Evolutionary conservation across 2,888 invertebrate genomes (phyloP).

Genomic region (Apocheima hispidaria): DNA sequence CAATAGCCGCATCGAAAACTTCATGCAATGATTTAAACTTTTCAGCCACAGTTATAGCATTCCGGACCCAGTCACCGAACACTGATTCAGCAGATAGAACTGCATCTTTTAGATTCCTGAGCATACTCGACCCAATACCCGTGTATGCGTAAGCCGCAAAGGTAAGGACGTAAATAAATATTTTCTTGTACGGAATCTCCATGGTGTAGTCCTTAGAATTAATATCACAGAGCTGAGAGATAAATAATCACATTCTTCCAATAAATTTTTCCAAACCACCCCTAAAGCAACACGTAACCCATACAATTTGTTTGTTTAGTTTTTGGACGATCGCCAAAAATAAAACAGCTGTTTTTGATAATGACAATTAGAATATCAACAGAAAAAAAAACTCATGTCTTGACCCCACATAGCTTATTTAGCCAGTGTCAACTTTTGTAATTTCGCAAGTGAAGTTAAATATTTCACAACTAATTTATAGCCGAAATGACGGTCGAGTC

Average conservation of each 20-base stretch:
- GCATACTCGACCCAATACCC: conserved; percentile 91
- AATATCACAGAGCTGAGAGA: conserved; percentile 7
- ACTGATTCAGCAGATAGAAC: conserved; percentile 92
- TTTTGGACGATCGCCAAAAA: conserved; percentile 38
- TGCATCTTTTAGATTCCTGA: conserved; percentile 91
- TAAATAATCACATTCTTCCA: conserved; percentile 6
- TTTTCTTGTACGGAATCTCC: conserved; percentile 92
- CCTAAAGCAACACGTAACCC: conserved; percentile 33
- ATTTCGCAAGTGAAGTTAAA: too few species aligned
- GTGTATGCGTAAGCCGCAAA: conserved; percentile 93
- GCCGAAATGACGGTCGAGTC: too few species aligned
- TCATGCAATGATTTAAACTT: conserved; percentile 92
- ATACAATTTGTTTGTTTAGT: conserved; percentile 19
- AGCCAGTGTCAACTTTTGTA: too few species aligned
- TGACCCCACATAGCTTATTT: too few species aligned
- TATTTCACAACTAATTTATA: too few species aligned
- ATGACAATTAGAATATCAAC: too few species aligned
- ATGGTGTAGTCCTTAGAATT: conserved; percentile 69
- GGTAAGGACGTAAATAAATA: conserved; percentile 90
- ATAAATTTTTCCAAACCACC: conserved; percentile 5
- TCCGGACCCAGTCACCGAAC: conserved; percentile 91
- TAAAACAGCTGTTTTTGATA: conserved; percentile 15
- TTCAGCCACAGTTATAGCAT: conserved; percentile 90
- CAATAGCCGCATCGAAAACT: conserved; percentile 93
- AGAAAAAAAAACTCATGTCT: too few species aligned